These are phyloP conservation scores for Coregonus suidteri DNA, from an alignment of 2,797 vertebrate species.

Conservation along the genomic window DNA sequence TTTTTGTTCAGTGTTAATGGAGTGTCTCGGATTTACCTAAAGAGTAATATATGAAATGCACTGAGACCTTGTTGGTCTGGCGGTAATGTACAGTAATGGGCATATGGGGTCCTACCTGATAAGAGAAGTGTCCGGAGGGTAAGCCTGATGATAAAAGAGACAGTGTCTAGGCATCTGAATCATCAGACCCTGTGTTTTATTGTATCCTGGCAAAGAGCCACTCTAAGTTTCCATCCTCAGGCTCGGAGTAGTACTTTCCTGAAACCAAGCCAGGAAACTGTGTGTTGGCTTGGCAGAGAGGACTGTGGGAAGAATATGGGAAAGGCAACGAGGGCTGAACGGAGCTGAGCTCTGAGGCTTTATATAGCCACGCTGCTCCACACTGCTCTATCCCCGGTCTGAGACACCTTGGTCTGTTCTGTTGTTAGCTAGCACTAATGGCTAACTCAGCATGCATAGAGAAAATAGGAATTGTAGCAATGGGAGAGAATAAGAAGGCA, in stretches of 20 bases:
- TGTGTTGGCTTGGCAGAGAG: conserved; percentile 87
- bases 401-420: conserved; percentile 74
- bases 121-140: conserved; percentile 44
- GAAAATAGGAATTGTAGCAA: background rate
- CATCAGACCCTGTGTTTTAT: conserved; percentile 79
- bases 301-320: conserved; percentile 88
- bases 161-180: conserved; percentile 66
- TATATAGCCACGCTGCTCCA: conserved; percentile 67
- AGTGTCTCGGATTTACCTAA: background rate
- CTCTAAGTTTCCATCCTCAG: conserved; percentile 93
- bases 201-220: conserved; percentile 91
- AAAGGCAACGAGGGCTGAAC: conserved; percentile 61
- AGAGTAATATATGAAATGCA: conserved; percentile 23
- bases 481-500: conserved; percentile 4
- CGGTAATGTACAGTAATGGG: conserved; percentile 35
- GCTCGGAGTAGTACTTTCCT: conserved; percentile 92
- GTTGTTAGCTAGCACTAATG: conserved; percentile 44
- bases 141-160: conserved; percentile 57
- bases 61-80: background rate
- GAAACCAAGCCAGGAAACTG: conserved; percentile 96
- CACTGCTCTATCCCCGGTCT: conserved; percentile 62
- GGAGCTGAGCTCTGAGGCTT: conserved; percentile 46
- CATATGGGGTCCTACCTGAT: conserved; percentile 41
- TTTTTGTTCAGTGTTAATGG: too few relatives aligned
- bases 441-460: conserved; percentile 9